Base-by-base conservation (phyloP, 2,888 invertebrate species). In the Reticulitermes lucifugus region DNA sequence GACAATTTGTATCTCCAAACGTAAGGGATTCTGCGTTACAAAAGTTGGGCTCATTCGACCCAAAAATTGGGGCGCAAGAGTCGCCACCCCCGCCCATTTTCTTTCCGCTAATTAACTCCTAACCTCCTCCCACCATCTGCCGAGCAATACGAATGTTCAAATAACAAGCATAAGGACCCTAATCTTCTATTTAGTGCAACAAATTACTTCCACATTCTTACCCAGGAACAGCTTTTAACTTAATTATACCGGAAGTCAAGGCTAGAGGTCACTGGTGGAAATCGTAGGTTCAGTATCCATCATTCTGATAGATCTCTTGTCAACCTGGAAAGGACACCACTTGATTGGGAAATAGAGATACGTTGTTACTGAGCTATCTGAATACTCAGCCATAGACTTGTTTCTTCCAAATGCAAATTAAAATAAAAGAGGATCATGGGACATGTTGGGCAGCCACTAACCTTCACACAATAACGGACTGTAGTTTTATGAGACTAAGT, bases 61-160 rank as follows among this genome's bases (percentile, higher is more conserved):
- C 21, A 77, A 59, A 84, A 84, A 79, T 84, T 84, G 77, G 79
- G 75, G 60, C 59, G 55, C 51, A n/a, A 65, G 46, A 12, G 43
- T 22, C 41, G 43, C 41, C 84, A 84, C 77, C 77, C 65, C 84
- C 55, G 59, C 77, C 81, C 81, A 81, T 65, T 22, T 70, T 51
- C 65, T 79, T 75, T 75, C 79, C 84, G 79, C 84, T 84, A 75
- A 84, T 84, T 73, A 84, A 79, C 60, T 75, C 41, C 35, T 51
- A 65, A 81, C 51, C 60, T 18, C 51, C n/a, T 83, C 83, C 73
- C 43, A 73, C 25, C 60, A 84, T 84, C 84, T 84, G 84, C 79
- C 43, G n/a, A 43, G 12, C 81, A 81, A 21, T 81, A 65, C 25
- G 9, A 46, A n/a, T 51, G 46, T n/a, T 65, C 65, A n/a, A 25